Base-by-base conservation (phyloP, 2,797 vertebrate genomes). In the Micropoecilia bifurca region DNA sequence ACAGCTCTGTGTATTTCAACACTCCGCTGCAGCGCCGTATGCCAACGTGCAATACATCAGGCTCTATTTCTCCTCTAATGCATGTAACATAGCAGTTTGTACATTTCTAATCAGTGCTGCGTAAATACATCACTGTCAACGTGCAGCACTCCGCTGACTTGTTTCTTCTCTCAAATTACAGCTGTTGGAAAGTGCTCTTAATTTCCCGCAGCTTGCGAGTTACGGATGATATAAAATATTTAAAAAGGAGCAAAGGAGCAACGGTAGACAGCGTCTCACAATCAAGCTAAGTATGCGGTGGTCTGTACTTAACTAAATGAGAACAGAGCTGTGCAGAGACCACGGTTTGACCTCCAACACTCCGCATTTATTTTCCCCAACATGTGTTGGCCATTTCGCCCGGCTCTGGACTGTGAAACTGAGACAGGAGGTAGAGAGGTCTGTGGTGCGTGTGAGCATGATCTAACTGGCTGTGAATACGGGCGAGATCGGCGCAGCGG, bases 351-450 rank as follows among this genome's bases (percentile, higher is more conserved):
- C 95, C 95, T 91, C 93, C 77, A 53, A 22, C 20, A 33, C 81
- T 43, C 82, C 78, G 84, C 92, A 91, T 94, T 93, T 90, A 88
- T 94, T 95, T 93, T 92, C 90, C 89, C 89, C 87, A 95, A 93
- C 94, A 95, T 94, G 91, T 95, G 95, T 94, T 93, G 94, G 90
- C 94, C 89, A 95, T 95, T 95, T 95, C 78, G 39, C 87, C 43
- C 91, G 91, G 84, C 91, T 90, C 91, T 91, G 91, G 88, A 88
- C 90, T 91, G 91, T 92, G 93, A 93, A 93, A 94, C 90, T 81
- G 87, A 94, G 92, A 93, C 92, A 81, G 87, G 86, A 79, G 87
- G 68, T 30, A 82, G 84, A 78, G 86, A 80, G 86, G 79, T 85
- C 93, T 90, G 91, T 75, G 66, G 53, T 85, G 88, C 91, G 91